Evolutionary conservation across 2,888 invertebrate genomes (phyloP), one percentile per base, ranked within the genome.

Genomic region (Oithona nana): DNA sequence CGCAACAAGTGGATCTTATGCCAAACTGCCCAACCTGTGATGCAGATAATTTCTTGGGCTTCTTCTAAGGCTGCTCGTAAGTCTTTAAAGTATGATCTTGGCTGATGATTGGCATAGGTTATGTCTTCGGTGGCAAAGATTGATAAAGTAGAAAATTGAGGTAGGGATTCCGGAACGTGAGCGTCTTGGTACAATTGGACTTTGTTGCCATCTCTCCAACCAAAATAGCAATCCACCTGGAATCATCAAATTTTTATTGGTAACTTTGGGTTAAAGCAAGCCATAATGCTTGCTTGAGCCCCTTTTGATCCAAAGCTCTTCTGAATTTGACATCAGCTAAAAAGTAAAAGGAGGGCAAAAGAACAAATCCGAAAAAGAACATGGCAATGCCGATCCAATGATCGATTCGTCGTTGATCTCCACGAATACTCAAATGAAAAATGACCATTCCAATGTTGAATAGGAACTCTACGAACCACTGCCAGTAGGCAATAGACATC

Each of bases 11-110:
- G 20, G 22, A 66, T 61, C 31, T 65, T 66, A 24, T 65, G 60
- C 57, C 66, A 66, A 16, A 66, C 65, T n/a, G 66, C 63, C 66
- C 66, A 66, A n/a, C 66, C 66, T 31, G 61, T 61, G 20, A 66
- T 64, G 61, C 65, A 66, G 29, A 66, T 66, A 31, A 66, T 63
- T 50, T 66, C 63, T 29, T 64, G 63, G 28, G 66, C 66, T 39
- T 60, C 64, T 52, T 56, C 63, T 20, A 66, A 60, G 55, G 65
- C 64, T 29, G 54, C 22, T 55, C 65, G 64, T 26, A 66, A 51
- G 52, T 66, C 66, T 26, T 50, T 56, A 65, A 65, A 66, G 28
- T 31, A 61, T 1, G 61, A 61, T 28, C n/a, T n/a, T n/a, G n/a
- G n/a, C n/a, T 49, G 16, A 54, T n/a, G 30, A 57, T 31, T 28